Percentiles rank a stretch among this genome's conserved stretches.
Conservation (phyloP, 2,113 vertebrate genomes). For the Myrmecophaga tridactyla region DNA sequence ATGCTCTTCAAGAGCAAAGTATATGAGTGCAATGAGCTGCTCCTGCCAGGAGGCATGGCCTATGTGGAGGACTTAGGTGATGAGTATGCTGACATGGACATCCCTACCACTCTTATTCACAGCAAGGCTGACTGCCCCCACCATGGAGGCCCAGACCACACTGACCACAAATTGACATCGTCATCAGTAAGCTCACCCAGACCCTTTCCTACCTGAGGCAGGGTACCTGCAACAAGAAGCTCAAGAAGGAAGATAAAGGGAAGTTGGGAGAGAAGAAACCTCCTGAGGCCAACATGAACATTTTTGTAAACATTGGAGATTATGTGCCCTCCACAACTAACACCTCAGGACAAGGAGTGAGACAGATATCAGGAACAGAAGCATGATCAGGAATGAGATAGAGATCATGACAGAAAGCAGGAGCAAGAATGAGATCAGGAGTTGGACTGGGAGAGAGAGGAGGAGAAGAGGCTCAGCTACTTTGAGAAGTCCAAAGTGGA, state of each 20-base stretch:
- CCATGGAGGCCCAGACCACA: conserved; percentile 94
- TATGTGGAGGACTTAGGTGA: conserved; percentile 93
- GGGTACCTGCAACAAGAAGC: conserved; percentile 92
- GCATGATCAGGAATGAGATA: conserved; percentile 70
- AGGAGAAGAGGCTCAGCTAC: conserved; percentile 90
- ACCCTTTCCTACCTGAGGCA: conserved; percentile 93
- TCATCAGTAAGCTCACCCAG: conserved; percentile 94
- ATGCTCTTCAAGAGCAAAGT: conserved; percentile 88
- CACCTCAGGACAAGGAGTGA: conserved; percentile 85
- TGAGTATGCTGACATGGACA: conserved; percentile 92
- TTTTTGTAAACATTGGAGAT: conserved; percentile 94
- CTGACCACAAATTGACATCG: conserved; percentile 93
- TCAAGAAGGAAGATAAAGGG: conserved; percentile 91
- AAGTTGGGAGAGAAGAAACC: conserved; percentile 92
- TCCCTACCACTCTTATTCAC: conserved; percentile 91
- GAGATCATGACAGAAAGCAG: conserved; percentile 78
- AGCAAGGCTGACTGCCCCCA: conserved; percentile 94
- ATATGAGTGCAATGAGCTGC: conserved; percentile 91
- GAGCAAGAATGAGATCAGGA: no score
- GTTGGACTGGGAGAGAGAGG: conserved; percentile 86
- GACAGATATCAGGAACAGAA: conserved; percentile 77
- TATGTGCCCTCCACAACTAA: conserved; percentile 87
- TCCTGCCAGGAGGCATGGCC: conserved; percentile 91
- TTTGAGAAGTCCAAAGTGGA: conserved; percentile 92
- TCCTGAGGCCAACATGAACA: conserved; percentile 87